Percentiles rank a stretch among this genome's conserved stretches.
These are phyloP conservation scores for Spermophilus dauricus DNA, from an alignment of 2,113 vertebrate genomes.

Conservation along the genomic window DNA sequence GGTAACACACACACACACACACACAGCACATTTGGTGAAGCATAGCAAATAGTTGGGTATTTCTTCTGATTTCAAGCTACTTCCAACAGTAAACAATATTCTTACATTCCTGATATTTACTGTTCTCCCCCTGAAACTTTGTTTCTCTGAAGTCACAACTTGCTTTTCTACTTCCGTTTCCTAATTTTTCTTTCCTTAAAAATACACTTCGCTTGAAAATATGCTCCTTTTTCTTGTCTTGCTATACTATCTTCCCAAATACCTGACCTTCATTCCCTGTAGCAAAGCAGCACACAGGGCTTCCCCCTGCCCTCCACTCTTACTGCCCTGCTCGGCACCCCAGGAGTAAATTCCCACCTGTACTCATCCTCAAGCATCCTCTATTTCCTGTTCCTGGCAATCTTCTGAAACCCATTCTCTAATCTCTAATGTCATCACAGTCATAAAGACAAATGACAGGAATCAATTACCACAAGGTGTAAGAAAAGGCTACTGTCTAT, in stretches of 20 bases:
- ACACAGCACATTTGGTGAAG: not conserved
- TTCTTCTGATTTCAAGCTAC: not conserved
- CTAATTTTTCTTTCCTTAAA: not conserved
- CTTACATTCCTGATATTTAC: not conserved
- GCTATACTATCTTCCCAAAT: not conserved
- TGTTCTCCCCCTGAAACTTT: not conserved
- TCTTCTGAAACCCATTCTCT: conserved; percentile 35
- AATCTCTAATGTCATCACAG: not conserved
- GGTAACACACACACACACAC: too few species aligned
- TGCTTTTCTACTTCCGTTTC: conserved; percentile 22
- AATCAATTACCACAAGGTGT: conserved; percentile 7
- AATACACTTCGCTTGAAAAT: not conserved
- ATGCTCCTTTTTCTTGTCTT: not conserved
- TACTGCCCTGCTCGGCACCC: not conserved
- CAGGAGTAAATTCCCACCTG: not conserved
- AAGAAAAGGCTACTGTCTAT: not conserved
- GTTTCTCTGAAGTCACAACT: not conserved
- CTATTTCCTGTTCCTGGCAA: not conserved
- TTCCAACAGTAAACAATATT: not conserved
- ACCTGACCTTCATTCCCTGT: not conserved
- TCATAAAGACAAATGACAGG: conserved; percentile 52
- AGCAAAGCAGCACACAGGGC: not conserved
- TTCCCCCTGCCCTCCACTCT: not conserved
- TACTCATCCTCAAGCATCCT: not conserved
- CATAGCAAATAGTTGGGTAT: not conserved